These are phyloP conservation scores for Argyresthia albistria DNA, from an alignment of 2,888 invertebrate species.

Conservation along the genomic window DNA sequence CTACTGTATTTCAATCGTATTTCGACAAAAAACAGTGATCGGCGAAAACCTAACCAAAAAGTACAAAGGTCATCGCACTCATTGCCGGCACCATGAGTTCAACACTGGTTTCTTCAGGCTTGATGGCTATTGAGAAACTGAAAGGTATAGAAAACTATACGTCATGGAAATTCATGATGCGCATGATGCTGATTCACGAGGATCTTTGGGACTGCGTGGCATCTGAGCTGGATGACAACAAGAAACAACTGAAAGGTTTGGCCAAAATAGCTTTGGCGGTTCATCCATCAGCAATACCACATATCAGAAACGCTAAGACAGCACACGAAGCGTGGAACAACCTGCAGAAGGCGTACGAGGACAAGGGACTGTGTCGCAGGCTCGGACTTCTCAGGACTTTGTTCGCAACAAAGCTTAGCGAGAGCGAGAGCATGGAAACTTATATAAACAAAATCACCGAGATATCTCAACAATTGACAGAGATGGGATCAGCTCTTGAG, in stretches of 20 bases:
- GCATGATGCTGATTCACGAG: conserved; percentile 9
- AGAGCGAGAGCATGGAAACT: not conserved
- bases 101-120: not conserved
- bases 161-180: conserved; percentile 5
- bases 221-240: not conserved
- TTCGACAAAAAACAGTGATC: not conserved
- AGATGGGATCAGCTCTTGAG: conserved; percentile 1
- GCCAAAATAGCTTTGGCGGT: conserved; percentile 11
- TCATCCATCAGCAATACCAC: not conserved
- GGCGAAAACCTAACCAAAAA: not conserved
- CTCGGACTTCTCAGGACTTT: conserved; percentile 7
- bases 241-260: conserved; percentile 9
- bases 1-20: not conserved
- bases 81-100: not conserved
- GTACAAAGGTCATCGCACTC: not conserved
- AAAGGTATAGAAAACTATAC: not conserved
- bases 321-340: conserved; percentile 9
- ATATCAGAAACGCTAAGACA: too few species aligned
- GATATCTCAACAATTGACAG: not conserved
- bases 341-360: conserved; percentile 11
- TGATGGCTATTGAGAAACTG: not conserved
- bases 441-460: not conserved
- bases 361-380: conserved; percentile 8
- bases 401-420: conserved; percentile 8
- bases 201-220: conserved; percentile 9